A percentile compares a stretch with the other conserved stretches of the same genome.
Conservation (phyloP, 1,140 invertebrate species). For the Leptonema lineaticorne region DNA sequence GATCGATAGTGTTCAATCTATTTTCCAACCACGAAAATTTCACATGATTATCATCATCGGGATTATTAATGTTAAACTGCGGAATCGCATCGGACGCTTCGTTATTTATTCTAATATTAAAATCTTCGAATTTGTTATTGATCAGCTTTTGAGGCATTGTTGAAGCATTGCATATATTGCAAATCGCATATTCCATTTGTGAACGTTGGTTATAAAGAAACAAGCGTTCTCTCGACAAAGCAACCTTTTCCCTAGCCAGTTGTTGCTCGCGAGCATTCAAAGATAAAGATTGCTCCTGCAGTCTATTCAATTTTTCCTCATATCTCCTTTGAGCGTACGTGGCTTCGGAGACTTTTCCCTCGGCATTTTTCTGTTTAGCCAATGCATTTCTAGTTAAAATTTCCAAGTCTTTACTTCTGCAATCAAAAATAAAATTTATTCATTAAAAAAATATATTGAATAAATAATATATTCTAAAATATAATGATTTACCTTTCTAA, state of each 20-base stretch:
- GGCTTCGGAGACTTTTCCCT: slow-evolving; percentile 52
- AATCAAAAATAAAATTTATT: neutral
- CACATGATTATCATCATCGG: neutral
- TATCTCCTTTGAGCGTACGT: slow-evolving; percentile 51
- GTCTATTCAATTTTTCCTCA: slow-evolving; percentile 51
- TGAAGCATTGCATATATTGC: slow-evolving; percentile 48
- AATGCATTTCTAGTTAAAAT: slow-evolving; percentile 50
- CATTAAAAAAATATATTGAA: neutral
- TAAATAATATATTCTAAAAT: neutral
- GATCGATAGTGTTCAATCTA: slow-evolving; percentile 3
- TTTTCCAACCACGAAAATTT: neutral
- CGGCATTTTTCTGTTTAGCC: slow-evolving; percentile 52
- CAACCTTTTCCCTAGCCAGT: slow-evolving; percentile 54
- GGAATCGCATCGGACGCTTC: neutral
- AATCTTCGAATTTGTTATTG: slow-evolving; percentile 9
- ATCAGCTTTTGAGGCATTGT: slow-evolving; percentile 13
- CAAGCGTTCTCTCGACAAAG: slow-evolving; percentile 51
- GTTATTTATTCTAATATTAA: neutral
- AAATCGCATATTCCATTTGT: slow-evolving; percentile 48
- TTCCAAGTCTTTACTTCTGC: slow-evolving; percentile 53
- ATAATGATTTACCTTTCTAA: slow-evolving; percentile 47
- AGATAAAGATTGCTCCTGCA: slow-evolving; percentile 54
- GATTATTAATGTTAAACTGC: neutral
- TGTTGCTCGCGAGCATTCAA: slow-evolving; percentile 53
- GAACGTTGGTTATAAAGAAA: slow-evolving; percentile 52